phyloP scores from a whole-genome alignment of 2,888 invertebrate species.

The Ptilodon capucinus region DNA sequence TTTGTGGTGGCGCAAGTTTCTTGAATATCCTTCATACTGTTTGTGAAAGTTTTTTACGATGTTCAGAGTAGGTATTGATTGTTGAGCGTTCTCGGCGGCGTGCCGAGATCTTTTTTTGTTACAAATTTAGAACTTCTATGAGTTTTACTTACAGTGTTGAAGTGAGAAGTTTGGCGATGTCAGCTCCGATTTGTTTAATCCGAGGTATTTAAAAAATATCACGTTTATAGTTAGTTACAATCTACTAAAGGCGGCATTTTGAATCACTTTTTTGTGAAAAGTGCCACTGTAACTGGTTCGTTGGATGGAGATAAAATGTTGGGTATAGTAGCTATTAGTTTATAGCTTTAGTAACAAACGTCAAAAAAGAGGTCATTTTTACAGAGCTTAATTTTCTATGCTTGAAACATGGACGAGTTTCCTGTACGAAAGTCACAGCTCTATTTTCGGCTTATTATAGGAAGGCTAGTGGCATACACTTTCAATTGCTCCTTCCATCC shows the following conservation, averaged over 20 bases:
- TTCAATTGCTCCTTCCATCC: background rate
- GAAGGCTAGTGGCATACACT: background rate
- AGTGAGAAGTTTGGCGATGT: background rate
- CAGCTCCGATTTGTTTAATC: too few species aligned
- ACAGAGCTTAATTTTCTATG: too few species aligned
- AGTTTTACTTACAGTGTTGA: background rate
- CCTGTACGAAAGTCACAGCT: background rate
- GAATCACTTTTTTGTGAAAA: too few species aligned
- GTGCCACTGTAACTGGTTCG: too few species aligned
- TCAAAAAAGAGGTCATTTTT: too few species aligned
- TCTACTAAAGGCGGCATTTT: too few species aligned
- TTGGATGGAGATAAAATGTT: too few species aligned
- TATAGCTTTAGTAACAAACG: too few species aligned
- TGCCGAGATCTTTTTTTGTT: conserved; percentile 9
- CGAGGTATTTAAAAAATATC: too few species aligned
- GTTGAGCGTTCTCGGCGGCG: conserved; percentile 24
- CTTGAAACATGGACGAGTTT: too few species aligned
- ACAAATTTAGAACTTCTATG: background rate
- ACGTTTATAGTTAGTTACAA: too few species aligned
- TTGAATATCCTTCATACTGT: conserved; percentile 15
- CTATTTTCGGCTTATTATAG: background rate
- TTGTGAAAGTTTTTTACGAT: background rate
- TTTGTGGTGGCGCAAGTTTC: conserved; percentile 33
- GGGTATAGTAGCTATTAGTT: too few species aligned
- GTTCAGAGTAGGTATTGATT: conserved; percentile 2